These are phyloP conservation scores for Momotus momota DNA, from an alignment of 2,797 vertebrate species.

Conservation along the genomic window DNA sequence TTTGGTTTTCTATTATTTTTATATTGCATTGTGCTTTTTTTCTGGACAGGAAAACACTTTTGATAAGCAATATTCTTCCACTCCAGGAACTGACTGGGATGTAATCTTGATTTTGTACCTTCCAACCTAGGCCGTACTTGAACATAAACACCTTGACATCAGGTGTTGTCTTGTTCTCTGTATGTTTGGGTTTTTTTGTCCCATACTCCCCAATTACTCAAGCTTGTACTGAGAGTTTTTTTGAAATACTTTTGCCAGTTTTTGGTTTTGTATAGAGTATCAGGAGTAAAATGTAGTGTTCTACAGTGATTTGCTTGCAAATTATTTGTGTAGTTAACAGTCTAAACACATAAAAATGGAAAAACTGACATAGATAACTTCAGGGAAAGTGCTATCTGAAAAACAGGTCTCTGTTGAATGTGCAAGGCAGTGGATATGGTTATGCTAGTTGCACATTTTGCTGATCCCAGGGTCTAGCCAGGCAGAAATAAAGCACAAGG, in stretches of 20 bases:
- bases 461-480: neutral
- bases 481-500: slow-evolving; percentile 1
- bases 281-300: neutral
- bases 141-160: neutral
- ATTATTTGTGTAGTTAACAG: neutral
- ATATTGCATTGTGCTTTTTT: neutral
- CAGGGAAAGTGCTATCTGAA: neutral
- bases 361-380: neutral
- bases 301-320: neutral
- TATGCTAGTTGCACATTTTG: neutral
- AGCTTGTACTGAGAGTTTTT: neutral
- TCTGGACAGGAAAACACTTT: neutral
- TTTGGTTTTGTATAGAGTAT: neutral
- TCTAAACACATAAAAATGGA: neutral
- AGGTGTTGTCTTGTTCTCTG: neutral
- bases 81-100: neutral
- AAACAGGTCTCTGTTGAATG: neutral
- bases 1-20: neutral
- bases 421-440: slow-evolving; percentile 3
- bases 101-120: neutral
- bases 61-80: neutral
- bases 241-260: neutral
- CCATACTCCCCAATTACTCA: neutral
- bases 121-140: neutral
- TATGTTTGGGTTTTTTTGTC: neutral